A percentile compares a stretch with the other conserved stretches of the same genome.
Evolutionary conservation across 2,888 invertebrate species (phyloP).

Genomic region (Metellina segmentata): DNA sequence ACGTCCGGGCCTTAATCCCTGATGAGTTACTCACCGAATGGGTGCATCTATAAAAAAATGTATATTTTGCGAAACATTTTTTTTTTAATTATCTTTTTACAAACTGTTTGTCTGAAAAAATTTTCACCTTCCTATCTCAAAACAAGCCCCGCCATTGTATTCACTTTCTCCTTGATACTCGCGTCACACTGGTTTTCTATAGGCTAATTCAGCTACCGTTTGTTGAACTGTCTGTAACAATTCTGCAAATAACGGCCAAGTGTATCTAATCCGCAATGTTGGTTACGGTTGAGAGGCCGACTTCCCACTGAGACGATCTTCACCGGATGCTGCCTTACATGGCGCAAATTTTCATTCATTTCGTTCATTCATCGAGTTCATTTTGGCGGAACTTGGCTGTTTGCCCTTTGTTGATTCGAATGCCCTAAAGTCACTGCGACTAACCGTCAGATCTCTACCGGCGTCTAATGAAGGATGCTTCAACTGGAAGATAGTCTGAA

Average conservation of each 20-base stretch:
- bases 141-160: too few relatives aligned
- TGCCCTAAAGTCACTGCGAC: neutral
- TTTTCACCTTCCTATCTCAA: too few relatives aligned
- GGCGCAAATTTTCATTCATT: slow-evolving; percentile 47
- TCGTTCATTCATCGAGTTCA: slow-evolving; percentile 46
- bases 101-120: too few relatives aligned
- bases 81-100: too few relatives aligned
- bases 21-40: too few relatives aligned
- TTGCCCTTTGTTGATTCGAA: slow-evolving; percentile 29
- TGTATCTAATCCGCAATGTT: slow-evolving; percentile 55
- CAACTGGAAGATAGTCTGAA: too few relatives aligned
- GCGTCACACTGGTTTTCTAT: neutral
- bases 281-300: slow-evolving; percentile 42
- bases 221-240: slow-evolving; percentile 11
- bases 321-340: slow-evolving; percentile 65
- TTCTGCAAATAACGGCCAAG: slow-evolving; percentile 53
- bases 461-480: neutral
- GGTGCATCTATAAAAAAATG: too few relatives aligned
- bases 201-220: neutral
- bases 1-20: too few relatives aligned
- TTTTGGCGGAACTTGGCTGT: slow-evolving; percentile 56
- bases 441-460: neutral
- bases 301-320: slow-evolving; percentile 56
- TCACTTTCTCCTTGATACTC: neutral
- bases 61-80: too few relatives aligned